A percentile compares a stretch with the other conserved stretches of the same genome.
Evolutionary conservation across 2,888 invertebrate genomes (phyloP).

Genomic region (Rhorus exstirpatorius): DNA sequence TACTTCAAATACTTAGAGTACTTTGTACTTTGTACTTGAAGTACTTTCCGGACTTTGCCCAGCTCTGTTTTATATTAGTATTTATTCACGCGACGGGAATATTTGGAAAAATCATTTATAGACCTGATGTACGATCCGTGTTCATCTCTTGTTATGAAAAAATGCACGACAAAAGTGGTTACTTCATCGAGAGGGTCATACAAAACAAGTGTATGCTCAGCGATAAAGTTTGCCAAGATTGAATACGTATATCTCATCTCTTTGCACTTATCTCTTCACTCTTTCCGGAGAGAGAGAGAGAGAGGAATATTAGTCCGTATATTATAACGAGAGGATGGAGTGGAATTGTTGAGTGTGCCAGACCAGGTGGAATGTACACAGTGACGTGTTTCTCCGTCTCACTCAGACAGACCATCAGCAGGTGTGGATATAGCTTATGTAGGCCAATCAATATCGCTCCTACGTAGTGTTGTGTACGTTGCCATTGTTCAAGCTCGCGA

Average conservation of each 20-base stretch:
- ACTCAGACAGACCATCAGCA: constrained; percentile 59
- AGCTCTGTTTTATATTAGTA: too few relatives aligned
- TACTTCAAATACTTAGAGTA: too few relatives aligned
- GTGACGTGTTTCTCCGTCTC: constrained; percentile 62
- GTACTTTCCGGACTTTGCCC: too few relatives aligned
- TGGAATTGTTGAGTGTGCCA: constrained; percentile 8
- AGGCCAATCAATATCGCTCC: constrained; percentile 75
- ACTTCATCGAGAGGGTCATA: constrained; percentile 64
- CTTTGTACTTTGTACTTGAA: too few relatives aligned
- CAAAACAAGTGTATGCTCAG: constrained; percentile 58
- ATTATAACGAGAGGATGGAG: constrained; percentile 16
- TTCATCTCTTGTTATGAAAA: neutral
- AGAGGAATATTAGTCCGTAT: constrained; percentile 25
- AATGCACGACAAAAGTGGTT: constrained; percentile 19
- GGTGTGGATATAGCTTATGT: constrained; percentile 70
- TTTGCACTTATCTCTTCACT: constrained; percentile 3
- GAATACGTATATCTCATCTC: constrained; percentile 27
- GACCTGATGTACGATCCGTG: too few relatives aligned
- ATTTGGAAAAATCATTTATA: too few relatives aligned
- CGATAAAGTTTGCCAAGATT: constrained; percentile 70
- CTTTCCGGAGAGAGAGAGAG: neutral
- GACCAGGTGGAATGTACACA: constrained; percentile 51
- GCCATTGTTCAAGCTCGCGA: constrained; percentile 63
- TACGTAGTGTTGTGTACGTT: constrained; percentile 52
- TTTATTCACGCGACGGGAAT: too few relatives aligned